These are phyloP conservation scores for Poecilia velifera DNA, from an alignment of 2,797 vertebrate genomes.

Conservation along the genomic window DNA sequence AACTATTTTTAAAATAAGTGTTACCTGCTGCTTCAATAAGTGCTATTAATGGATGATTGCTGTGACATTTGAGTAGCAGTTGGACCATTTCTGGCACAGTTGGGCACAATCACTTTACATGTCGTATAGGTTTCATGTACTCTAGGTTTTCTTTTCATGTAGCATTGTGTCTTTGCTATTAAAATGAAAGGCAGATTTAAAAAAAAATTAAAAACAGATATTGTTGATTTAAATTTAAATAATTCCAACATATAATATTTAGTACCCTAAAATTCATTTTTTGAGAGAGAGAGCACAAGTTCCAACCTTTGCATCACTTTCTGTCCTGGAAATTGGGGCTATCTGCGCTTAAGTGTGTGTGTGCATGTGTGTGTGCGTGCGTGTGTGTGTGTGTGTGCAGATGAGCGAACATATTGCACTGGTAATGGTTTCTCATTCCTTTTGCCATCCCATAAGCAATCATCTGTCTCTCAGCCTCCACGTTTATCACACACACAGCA, in stretches of 20 bases:
- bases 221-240: background rate
- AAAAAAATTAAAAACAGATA: background rate
- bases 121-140: background rate
- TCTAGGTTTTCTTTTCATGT: background rate
- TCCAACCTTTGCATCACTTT: background rate
- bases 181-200: background rate
- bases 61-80: background rate
- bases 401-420: slow-evolving; percentile 42
- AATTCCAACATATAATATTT: background rate
- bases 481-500: slow-evolving; percentile 59
- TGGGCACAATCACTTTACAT: background rate
- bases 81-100: background rate
- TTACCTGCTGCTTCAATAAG: no score
- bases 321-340: background rate
- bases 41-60: background rate
- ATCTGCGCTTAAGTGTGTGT: slow-evolving; percentile 1
- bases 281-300: background rate
- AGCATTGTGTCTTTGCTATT: background rate
- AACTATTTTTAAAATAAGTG: no score
- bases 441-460: slow-evolving; percentile 71
- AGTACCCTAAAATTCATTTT: background rate
- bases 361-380: background rate
- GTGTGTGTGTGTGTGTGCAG: slow-evolving; percentile 7
- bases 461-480: slow-evolving; percentile 63
- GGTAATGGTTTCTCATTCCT: slow-evolving; percentile 64